These are phyloP conservation scores for Trachymyrmex septentrionalis DNA, from an alignment of 1,140 invertebrate genomes.

Conservation along the genomic window DNA sequence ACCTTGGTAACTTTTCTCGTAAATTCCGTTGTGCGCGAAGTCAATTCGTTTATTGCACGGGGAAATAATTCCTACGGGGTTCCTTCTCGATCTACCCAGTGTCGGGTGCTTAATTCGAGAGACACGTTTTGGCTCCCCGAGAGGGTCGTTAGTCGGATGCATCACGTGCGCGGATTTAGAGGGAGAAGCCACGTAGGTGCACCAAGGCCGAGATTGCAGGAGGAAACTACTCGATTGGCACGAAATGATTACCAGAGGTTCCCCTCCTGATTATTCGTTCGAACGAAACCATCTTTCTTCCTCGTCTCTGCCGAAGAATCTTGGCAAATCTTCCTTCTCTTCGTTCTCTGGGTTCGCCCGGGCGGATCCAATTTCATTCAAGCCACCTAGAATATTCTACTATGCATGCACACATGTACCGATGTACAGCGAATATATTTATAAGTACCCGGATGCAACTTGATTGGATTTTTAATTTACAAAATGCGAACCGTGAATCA, in stretches of 20 bases:
- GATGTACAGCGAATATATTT: slow-evolving; percentile 59
- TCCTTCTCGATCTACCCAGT: slow-evolving; percentile 45
- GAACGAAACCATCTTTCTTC: slow-evolving; percentile 63
- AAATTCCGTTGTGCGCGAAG: slow-evolving; percentile 6
- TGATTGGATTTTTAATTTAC: slow-evolving; percentile 72
- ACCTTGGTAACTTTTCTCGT: background rate
- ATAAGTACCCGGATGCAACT: slow-evolving; percentile 65
- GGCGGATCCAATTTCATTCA: slow-evolving; percentile 73
- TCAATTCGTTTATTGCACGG: slow-evolving; percentile 55
- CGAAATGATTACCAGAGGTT: slow-evolving; percentile 58
- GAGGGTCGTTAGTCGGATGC: slow-evolving; percentile 61
- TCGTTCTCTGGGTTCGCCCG: background rate
- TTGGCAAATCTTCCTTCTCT: slow-evolving; percentile 10
- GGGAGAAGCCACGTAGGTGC: slow-evolving; percentile 45
- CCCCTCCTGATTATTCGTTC: slow-evolving; percentile 62
- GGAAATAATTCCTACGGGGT: slow-evolving; percentile 59
- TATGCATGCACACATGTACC: background rate
- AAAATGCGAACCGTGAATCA: slow-evolving; percentile 62
- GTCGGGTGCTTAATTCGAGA: slow-evolving; percentile 60
- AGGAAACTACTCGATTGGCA: slow-evolving; percentile 61
- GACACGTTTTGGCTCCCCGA: slow-evolving; percentile 52
- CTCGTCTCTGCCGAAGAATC: slow-evolving; percentile 20
- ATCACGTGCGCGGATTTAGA: slow-evolving; percentile 63
- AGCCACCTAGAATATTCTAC: slow-evolving; percentile 26
- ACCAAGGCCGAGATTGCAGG: slow-evolving; percentile 39